Conservation (phyloP, 2,797 vertebrate genomes). For the Adrianichthys oophorus region DNA sequence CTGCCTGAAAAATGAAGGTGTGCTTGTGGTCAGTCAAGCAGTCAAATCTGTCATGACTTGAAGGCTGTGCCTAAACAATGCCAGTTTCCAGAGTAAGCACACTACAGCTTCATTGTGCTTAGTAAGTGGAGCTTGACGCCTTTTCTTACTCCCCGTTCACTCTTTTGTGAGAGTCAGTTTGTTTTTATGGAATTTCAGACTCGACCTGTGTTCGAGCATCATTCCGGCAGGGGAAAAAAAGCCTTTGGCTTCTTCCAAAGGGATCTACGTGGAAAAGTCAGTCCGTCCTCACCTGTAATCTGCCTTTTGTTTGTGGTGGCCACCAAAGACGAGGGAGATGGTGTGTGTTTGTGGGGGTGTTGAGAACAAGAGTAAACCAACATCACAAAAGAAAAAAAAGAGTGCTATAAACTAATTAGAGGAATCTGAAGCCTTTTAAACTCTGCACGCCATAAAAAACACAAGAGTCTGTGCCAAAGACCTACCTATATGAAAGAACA, state of each 20-base stretch:
- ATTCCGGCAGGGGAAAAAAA: slow-evolving; percentile 22
- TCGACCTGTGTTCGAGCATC: slow-evolving; percentile 37
- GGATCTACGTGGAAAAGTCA: slow-evolving; percentile 28
- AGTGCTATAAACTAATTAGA: neutral
- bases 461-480: neutral
- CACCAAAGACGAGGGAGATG: slow-evolving; percentile 19
- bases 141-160: slow-evolving; percentile 23
- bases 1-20: slow-evolving; percentile 43
- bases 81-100: slow-evolving; percentile 62
- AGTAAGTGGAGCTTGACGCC: slow-evolving; percentile 57
- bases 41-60: slow-evolving; percentile 63
- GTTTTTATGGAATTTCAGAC: slow-evolving; percentile 46
- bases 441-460: slow-evolving; percentile 14
- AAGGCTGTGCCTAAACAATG: slow-evolving; percentile 66
- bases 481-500: slow-evolving; percentile 18
- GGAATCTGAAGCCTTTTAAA: neutral
- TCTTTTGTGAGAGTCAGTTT: slow-evolving; percentile 48
- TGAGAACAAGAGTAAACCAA: neutral
- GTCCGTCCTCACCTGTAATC: slow-evolving; percentile 53
- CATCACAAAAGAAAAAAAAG: neutral
- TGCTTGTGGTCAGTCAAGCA: slow-evolving; percentile 61
- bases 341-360: neutral
- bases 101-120: slow-evolving; percentile 66
- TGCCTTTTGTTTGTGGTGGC: slow-evolving; percentile 32
- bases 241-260: slow-evolving; percentile 11